phyloP scores from a whole-genome alignment of 2,888 invertebrate species.

The Drosophila nr. medialis region DNA sequence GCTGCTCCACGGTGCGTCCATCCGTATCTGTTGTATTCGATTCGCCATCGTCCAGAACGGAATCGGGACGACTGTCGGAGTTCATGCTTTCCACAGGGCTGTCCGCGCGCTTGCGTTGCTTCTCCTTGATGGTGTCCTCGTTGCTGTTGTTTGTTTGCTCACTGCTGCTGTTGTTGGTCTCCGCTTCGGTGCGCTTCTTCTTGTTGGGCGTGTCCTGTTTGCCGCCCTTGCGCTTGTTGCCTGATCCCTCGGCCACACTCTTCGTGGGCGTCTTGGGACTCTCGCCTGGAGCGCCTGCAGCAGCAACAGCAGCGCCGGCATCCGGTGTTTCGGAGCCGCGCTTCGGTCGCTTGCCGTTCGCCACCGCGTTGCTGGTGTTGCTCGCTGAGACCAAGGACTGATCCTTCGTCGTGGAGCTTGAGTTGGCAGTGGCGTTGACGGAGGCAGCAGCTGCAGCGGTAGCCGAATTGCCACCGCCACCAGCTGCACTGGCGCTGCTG shows the following conservation, averaged over 20 bases:
- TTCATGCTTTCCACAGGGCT: conserved; percentile 94
- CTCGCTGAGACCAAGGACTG: conserved; percentile 59
- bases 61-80: conserved; percentile 91
- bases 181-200: conserved; percentile 86
- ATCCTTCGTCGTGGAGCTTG: conserved; percentile 66
- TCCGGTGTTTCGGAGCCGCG: conserved; percentile 88
- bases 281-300: conserved; percentile 81
- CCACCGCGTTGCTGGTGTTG: conserved; percentile 73
- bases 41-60: conserved; percentile 89
- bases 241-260: conserved; percentile 72
- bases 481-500: conserved; percentile 57
- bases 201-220: conserved; percentile 87
- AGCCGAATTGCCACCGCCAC: conserved; percentile 50
- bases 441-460: conserved; percentile 46
- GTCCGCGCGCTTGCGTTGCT: conserved; percentile 86
- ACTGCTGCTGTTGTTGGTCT: conserved; percentile 55
- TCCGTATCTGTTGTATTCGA: conserved; percentile 84
- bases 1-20: conserved; percentile 78
- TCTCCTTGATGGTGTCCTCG: conserved; percentile 84
- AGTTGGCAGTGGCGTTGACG: conserved; percentile 56
- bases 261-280: conserved; percentile 85
- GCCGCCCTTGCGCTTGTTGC: conserved; percentile 83
- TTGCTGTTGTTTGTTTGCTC: conserved; percentile 59
- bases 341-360: conserved; percentile 86
- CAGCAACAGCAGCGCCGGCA: conserved; percentile 73